These are phyloP conservation scores for Ectropis grisescens DNA, from an alignment of 1,140 invertebrate species.

Conservation along the genomic window DNA sequence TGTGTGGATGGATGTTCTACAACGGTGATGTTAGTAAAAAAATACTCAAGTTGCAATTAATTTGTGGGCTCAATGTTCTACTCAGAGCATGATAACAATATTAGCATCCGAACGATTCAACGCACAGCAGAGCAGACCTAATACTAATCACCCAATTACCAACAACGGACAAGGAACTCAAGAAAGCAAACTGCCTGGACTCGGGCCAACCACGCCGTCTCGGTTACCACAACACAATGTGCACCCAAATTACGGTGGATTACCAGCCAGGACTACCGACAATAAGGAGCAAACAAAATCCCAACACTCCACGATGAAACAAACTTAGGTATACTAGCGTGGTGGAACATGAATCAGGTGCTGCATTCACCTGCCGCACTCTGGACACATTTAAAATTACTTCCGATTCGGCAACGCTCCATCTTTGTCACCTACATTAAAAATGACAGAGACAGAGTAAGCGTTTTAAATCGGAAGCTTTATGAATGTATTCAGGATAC, in stretches of 20 bases:
- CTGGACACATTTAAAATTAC: no score
- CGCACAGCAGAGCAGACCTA: conserved; percentile 42
- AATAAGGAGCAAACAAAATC: conserved; percentile 59
- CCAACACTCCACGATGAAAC: conserved; percentile 59
- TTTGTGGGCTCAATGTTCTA: conserved; percentile 65
- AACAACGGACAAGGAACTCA: conserved; percentile 44
- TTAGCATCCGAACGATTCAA: conserved; percentile 36
- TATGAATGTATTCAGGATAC: no score
- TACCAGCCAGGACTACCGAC: conserved; percentile 42
- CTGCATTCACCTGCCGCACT: no score
- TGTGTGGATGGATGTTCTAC: no score
- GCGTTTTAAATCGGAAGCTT: no score
- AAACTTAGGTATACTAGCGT: conserved; percentile 55
- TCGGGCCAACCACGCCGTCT: conserved; percentile 20
- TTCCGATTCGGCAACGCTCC: no score
- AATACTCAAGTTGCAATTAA: conserved; percentile 32
- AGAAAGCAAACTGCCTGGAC: conserved; percentile 39
- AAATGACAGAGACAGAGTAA: no score
- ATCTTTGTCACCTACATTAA: no score
- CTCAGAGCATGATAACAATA: conserved; percentile 44
- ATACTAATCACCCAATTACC: conserved; percentile 49
- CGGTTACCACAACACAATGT: conserved; percentile 54
- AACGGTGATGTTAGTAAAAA: conserved; percentile 49
- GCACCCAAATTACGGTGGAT: conserved; percentile 49
- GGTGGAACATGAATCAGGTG: conserved; percentile 60